phyloP scores from a whole-genome alignment of 1,140 invertebrate species.

The Drosophila tsacasi region DNA sequence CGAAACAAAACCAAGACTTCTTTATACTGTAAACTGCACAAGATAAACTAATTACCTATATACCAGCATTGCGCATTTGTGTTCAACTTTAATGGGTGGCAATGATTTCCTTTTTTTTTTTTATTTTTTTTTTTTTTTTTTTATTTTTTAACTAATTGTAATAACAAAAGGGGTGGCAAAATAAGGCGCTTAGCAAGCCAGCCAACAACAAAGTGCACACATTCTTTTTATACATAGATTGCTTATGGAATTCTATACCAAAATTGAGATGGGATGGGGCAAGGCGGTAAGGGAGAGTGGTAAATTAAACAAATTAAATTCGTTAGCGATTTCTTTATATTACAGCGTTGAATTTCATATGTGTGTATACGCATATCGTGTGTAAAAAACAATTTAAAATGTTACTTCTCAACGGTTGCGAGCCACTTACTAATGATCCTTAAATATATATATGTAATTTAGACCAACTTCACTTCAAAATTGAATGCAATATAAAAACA shows the following conservation, averaged over 20 bases:
- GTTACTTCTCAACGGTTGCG: constrained; percentile 66
- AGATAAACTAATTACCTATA: constrained; percentile 56
- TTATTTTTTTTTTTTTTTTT: constrained; percentile 1
- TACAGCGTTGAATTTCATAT: constrained; percentile 67
- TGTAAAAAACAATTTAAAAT: constrained; percentile 78
- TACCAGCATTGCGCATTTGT: constrained; percentile 62
- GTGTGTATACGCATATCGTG: constrained; percentile 42
- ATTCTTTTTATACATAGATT: constrained; percentile 67
- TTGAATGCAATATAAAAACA: constrained; percentile 75
- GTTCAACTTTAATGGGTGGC: constrained; percentile 52
- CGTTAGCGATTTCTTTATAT: constrained; percentile 76
- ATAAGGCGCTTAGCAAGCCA: constrained; percentile 62
- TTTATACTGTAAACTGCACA: constrained; percentile 52
- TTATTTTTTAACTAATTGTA: constrained; percentile 29
- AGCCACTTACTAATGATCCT: constrained; percentile 67
- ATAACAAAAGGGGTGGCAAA: constrained; percentile 50
- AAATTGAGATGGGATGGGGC: constrained; percentile 42
- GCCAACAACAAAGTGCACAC: constrained; percentile 65
- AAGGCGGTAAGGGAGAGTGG: background rate
- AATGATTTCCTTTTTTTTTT: constrained; percentile 44
- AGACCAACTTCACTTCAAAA: constrained; percentile 66
- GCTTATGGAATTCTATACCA: constrained; percentile 51
- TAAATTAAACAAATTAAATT: constrained; percentile 78
- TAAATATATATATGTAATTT: constrained; percentile 57
- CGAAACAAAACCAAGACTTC: constrained; percentile 59